Evolutionary conservation across 2,797 vertebrate species (phyloP).

Genomic region (Triplophysa bombifrons): DNA sequence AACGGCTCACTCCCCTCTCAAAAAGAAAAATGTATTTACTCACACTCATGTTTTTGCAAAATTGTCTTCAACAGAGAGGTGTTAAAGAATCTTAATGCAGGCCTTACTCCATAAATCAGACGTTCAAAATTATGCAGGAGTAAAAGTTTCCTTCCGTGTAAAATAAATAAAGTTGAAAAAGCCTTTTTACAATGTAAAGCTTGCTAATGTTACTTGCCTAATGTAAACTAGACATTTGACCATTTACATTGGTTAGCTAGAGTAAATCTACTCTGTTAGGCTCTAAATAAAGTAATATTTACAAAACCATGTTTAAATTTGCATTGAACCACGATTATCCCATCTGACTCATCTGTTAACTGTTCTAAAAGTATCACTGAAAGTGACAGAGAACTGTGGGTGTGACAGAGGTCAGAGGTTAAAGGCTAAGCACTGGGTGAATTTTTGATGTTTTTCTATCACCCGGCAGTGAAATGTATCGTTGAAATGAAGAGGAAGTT

Average conservation of each 20-base stretch:
- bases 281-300: background rate
- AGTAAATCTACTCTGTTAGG: background rate
- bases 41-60: too few relatives aligned
- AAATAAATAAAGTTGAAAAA: background rate
- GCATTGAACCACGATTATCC: background rate
- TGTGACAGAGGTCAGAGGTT: conserved; percentile 53
- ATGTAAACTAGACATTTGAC: background rate
- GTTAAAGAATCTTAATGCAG: background rate
- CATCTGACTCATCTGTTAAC: background rate
- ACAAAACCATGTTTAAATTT: background rate
- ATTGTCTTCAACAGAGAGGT: too few relatives aligned
- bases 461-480: conserved; percentile 41
- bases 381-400: conserved; percentile 20
- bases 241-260: background rate
- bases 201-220: background rate
- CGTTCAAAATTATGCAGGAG: background rate
- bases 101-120: background rate
- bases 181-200: background rate
- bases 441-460: conserved; percentile 15
- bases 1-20: too few relatives aligned
- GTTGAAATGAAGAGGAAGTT: conserved; percentile 24
- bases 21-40: too few relatives aligned
- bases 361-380: background rate
- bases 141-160: background rate
- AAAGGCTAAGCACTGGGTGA: conserved; percentile 45